Percentiles rank a stretch among this genome's conserved stretches.
Evolutionary conservation across 2,888 invertebrate species (phyloP).

Genomic region (Chaetogeoica ovagalla): DNA sequence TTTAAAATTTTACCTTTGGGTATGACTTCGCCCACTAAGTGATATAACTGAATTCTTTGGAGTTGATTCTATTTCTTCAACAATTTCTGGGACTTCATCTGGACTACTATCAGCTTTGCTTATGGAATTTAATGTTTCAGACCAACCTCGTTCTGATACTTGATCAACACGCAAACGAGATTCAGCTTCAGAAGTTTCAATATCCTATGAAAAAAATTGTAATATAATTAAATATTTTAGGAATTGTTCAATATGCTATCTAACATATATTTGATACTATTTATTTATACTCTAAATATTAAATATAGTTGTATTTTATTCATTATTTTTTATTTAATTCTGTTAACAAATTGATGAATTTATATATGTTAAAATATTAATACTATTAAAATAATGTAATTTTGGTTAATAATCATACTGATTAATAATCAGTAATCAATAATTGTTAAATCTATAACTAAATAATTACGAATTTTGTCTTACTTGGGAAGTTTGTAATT

Average conservation of each 20-base stretch:
- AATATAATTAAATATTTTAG: background rate
- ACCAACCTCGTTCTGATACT: constrained; percentile 58
- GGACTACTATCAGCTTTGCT: constrained; percentile 58
- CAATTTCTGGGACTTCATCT: constrained; percentile 56
- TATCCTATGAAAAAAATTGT: constrained; percentile 53
- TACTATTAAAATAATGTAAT: too few species aligned
- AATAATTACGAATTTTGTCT: background rate
- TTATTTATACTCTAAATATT: too few species aligned
- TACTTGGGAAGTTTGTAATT: constrained; percentile 56
- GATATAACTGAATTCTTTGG: constrained; percentile 56
- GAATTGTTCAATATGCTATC: background rate
- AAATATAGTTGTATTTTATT: too few species aligned
- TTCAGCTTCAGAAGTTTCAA: constrained; percentile 56
- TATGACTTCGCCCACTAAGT: constrained; percentile 58
- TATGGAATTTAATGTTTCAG: constrained; percentile 58
- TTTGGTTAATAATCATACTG: background rate
- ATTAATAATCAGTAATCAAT: background rate
- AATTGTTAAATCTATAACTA: background rate
- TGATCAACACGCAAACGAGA: constrained; percentile 41
- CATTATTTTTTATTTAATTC: too few species aligned
- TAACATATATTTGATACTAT: background rate
- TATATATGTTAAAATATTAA: too few species aligned
- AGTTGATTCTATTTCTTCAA: constrained; percentile 35
- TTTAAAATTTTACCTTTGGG: constrained; percentile 57
- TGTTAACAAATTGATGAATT: too few species aligned